Evolutionary conservation across 2,888 invertebrate species (phyloP), one percentile per base, ranked within the genome.

Genomic region (Metalampra italica): DNA sequence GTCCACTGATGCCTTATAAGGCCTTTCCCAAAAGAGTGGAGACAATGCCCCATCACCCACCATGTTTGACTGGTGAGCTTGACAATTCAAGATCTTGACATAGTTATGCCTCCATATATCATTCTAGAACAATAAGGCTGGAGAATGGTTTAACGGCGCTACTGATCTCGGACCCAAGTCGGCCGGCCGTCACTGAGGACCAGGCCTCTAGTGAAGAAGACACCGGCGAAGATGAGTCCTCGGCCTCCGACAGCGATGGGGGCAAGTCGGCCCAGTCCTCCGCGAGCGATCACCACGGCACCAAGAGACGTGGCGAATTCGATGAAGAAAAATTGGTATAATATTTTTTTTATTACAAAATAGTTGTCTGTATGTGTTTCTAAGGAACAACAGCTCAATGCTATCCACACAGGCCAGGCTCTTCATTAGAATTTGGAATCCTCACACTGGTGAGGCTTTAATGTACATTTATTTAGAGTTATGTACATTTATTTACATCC

Each of bases 101-200:
- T 22, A 3, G 22, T 22, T 22, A 22, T 22, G 22, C 22, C 22
- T 5, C 5, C 22, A 3, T 22, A 22, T 22, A 22, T 5, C 22
- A 22, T 12, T 47, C 45, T 60, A 93, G 93, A 72, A 92, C 92
- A 1, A 90, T 94, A 45, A 81, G 90, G 40, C 78, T 95, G 48
- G 80, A 90, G 50, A 95, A 96, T 88, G 95, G 95, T 0, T 75
- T 95, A 55, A 93, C 91, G 46, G 95, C 92, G 3, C 84, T 95
- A 41, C 80, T 95, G 8, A 93, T 96, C 63, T 92, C 94, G 7
- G 95, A 95, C 70, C 89, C 85, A 8, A 82, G 75, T 55, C 72
- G 72, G 12, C 71, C 78, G 9, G 49, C 65, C 3, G 55, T 52
- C n/a, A 50, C 51, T 41, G 71, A 73, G 49, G 81, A 64, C 44